phyloP scores from a whole-genome alignment of 2,888 invertebrate genomes.

The Machimus rusticus region DNA sequence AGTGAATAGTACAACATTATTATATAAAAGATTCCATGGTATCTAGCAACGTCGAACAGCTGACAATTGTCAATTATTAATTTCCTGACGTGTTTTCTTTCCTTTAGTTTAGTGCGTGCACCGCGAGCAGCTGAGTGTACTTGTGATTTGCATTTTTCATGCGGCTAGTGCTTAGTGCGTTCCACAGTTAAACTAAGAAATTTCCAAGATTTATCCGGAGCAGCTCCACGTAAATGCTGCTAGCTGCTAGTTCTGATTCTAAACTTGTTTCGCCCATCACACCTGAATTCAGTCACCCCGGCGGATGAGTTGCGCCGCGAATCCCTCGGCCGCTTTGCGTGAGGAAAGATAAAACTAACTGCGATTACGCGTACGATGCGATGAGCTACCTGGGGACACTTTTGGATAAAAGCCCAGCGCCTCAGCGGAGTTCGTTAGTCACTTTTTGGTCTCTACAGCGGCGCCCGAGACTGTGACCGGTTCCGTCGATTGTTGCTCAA shows the following conservation, averaged over 20 bases:
- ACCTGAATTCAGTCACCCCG: not conserved
- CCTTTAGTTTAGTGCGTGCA: too few species aligned
- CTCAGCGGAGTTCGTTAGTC: not conserved
- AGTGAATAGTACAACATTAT: not conserved
- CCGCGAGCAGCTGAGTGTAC: not conserved
- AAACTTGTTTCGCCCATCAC: not conserved
- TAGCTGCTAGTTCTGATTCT: not conserved
- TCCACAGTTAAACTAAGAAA: not conserved
- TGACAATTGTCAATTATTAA: not conserved
- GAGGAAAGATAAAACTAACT: not conserved
- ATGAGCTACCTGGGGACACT: not conserved
- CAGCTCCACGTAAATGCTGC: not conserved
- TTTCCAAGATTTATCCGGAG: not conserved
- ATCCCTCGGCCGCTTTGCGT: not conserved
- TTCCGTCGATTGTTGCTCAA: not conserved
- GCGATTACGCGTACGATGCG: not conserved
- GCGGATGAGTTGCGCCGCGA: not conserved
- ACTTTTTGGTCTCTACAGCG: not conserved
- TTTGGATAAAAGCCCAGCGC: not conserved
- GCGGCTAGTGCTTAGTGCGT: too few species aligned
- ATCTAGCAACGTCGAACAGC: not conserved
- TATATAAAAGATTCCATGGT: not conserved
- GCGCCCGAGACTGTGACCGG: not conserved
- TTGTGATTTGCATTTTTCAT: not conserved
- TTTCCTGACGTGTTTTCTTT: not conserved